Evolutionary conservation across 23 tunicate genomes (phyloP).

Genomic region (Diplosoma virens): DNA sequence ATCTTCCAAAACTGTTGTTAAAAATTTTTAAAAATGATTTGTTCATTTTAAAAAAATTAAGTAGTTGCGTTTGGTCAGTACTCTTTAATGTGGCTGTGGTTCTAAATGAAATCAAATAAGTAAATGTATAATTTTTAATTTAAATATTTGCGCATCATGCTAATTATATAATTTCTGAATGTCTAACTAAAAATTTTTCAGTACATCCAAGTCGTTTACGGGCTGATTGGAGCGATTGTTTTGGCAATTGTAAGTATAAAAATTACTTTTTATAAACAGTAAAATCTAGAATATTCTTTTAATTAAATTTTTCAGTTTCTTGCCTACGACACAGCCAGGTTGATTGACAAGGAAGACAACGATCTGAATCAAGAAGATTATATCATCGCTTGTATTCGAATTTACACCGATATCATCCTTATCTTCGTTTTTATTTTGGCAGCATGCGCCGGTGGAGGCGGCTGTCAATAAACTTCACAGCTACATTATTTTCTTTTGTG

Average conservation of each 20-base stretch:
- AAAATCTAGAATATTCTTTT: neutral
- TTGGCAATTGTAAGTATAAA: slow-evolving; percentile 57
- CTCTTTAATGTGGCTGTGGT: no score
- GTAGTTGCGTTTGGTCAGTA: no score
- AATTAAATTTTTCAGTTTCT: slow-evolving; percentile 51
- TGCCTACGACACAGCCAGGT: slow-evolving; percentile 68
- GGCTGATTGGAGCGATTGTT: slow-evolving; percentile 63
- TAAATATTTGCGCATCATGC: no score
- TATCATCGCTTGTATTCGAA: slow-evolving; percentile 54
- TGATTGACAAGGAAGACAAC: slow-evolving; percentile 64
- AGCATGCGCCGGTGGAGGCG: slow-evolving; percentile 30
- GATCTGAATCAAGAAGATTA: slow-evolving; percentile 84
- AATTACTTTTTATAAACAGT: no score
- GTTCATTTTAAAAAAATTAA: no score
- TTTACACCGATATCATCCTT: slow-evolving; percentile 76
- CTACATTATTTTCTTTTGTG: neutral
- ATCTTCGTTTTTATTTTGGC: slow-evolving; percentile 59
- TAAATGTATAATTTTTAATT: no score
- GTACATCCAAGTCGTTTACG: slow-evolving; percentile 80
- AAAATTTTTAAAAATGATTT: no score
- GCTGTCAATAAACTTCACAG: neutral
- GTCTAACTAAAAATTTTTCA: no score
- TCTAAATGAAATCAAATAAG: no score
- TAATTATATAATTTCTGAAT: no score
- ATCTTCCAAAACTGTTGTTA: no score